These are phyloP conservation scores for Eretmochelys imbricata DNA, from an alignment of 2,113 vertebrate genomes.

Conservation along the genomic window DNA sequence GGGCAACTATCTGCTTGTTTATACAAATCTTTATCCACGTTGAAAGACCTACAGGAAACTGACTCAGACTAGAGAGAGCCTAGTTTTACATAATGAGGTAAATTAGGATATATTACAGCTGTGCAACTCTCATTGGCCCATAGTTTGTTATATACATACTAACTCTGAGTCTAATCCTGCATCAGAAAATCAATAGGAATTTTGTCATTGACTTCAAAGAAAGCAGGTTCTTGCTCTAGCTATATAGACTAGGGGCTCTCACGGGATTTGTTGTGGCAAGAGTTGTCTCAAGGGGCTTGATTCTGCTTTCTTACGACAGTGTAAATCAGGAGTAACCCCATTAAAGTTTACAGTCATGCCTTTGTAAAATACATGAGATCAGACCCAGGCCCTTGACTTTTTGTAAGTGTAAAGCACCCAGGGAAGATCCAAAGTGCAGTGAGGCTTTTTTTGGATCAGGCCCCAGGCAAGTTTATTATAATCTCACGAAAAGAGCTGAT, in stretches of 20 bases:
- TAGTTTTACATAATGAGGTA: neutral
- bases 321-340: neutral
- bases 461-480: conserved; percentile 1
- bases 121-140: neutral
- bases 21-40: neutral
- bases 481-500: neutral
- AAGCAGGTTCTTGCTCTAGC: neutral
- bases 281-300: neutral
- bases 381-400: neutral
- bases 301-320: neutral
- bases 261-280: neutral
- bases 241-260: neutral
- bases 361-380: neutral
- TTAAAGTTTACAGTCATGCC: neutral
- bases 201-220: neutral
- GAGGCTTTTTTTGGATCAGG: neutral
- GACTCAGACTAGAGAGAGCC: neutral
- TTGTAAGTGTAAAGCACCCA: neutral
- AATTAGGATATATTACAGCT: neutral
- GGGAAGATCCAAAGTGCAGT: neutral
- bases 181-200: neutral
- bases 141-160: neutral
- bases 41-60: neutral
- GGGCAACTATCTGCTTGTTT: neutral
- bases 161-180: neutral